These are phyloP conservation scores for Drosophila colorata DNA, from an alignment of 2,888 invertebrate species.

Conservation along the genomic window DNA sequence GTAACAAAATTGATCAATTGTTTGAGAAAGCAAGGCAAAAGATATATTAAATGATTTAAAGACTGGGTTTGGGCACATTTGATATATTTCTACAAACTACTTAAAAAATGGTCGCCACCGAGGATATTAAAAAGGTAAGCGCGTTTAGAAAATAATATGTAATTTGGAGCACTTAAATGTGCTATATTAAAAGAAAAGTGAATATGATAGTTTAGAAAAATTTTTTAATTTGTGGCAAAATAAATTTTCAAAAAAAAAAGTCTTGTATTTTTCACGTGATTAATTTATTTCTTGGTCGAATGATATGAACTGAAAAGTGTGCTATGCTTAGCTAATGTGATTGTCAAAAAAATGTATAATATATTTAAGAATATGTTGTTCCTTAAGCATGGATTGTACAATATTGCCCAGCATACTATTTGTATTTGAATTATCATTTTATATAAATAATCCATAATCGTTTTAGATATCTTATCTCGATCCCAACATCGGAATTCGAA, in stretches of 20 bases:
- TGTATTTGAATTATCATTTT: background rate
- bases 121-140: constrained; percentile 63
- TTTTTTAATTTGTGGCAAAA: background rate
- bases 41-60: constrained; percentile 16
- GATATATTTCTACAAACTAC: background rate
- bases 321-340: constrained; percentile 20
- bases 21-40: no score
- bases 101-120: constrained; percentile 56
- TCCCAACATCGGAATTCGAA: constrained; percentile 15
- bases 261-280: background rate
- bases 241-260: background rate
- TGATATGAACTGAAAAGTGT: constrained; percentile 42
- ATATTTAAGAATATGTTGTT: background rate
- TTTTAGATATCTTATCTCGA: constrained; percentile 38
- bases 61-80: background rate
- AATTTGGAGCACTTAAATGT: no score
- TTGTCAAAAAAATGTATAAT: background rate
- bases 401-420: background rate
- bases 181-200: no score
- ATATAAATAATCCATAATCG: constrained; percentile 11
- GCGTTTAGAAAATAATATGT: no score
- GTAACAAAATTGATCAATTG: background rate
- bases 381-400: background rate
- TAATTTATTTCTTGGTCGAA: background rate
- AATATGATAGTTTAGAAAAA: background rate